phyloP scores from a whole-genome alignment of 2,797 vertebrate genomes.

The Mormyrus proboscirostris region DNA sequence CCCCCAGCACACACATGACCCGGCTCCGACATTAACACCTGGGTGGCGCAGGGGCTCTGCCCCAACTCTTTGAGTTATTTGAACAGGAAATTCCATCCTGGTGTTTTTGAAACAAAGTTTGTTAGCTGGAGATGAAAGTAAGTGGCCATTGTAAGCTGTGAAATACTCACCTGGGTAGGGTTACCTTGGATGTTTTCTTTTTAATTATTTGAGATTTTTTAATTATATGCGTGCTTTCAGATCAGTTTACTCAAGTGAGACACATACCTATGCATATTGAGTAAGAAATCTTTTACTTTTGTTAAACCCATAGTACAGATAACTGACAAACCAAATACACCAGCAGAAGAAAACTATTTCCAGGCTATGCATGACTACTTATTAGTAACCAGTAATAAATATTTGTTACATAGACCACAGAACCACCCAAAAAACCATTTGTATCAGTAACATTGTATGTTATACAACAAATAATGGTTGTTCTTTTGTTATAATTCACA shows the following conservation, averaged over 20 bases:
- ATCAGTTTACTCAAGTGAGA: background rate
- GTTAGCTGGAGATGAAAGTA: constrained; percentile 45
- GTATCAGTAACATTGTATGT: background rate
- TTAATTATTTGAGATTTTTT: background rate
- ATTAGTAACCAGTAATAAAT: background rate
- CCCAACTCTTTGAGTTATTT: constrained; percentile 43
- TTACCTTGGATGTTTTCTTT: constrained; percentile 19
- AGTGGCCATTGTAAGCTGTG: constrained; percentile 25
- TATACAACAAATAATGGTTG: background rate
- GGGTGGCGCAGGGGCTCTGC: constrained; percentile 39
- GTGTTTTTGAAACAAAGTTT: constrained; percentile 44
- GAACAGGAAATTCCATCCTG: constrained; percentile 47
- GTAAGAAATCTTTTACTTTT: background rate
- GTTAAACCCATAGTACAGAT: too few species aligned
- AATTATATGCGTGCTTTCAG: background rate
- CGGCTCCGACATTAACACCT: constrained; percentile 28
- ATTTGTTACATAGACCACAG: background rate
- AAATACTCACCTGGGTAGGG: constrained; percentile 22
- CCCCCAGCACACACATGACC: constrained; percentile 5
- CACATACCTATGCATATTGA: background rate
- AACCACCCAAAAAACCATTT: background rate
- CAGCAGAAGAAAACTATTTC: background rate
- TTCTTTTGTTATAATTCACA: constrained; percentile 8
- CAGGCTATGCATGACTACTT: background rate
- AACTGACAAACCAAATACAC: background rate